Percentiles rank a stretch among this genome's conserved stretches.
Evolutionary conservation across 2,113 vertebrate species (phyloP).

Genomic region (Oxyura jamaicensis): DNA sequence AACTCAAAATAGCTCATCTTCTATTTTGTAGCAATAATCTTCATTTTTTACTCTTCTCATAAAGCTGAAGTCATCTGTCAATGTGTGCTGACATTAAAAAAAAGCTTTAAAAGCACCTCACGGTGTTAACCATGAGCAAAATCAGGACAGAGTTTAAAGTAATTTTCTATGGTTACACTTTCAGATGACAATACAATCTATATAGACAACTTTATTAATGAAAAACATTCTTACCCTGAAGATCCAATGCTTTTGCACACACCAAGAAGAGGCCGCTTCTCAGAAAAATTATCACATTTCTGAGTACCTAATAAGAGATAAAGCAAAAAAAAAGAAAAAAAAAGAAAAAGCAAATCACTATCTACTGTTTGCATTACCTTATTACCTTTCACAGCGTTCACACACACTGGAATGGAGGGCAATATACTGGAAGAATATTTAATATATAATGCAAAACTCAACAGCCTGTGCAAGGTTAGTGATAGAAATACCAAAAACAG

Average conservation of each 20-base stretch:
- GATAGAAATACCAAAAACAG: neutral
- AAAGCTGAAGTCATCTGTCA: neutral
- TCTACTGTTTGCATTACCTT: neutral
- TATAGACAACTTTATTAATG: neutral
- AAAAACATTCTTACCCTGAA: conserved; percentile 87
- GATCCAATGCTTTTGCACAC: conserved; percentile 97
- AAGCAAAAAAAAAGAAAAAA: neutral
- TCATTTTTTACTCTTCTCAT: neutral
- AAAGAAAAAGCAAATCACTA: neutral
- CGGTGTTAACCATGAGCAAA: neutral
- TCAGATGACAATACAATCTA: neutral
- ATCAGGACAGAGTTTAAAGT: neutral
- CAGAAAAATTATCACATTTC: conserved; percentile 90
- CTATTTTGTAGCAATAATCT: neutral
- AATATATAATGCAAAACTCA: neutral
- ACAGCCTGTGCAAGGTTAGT: neutral
- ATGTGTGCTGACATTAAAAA: neutral
- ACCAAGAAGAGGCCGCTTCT: conserved; percentile 94
- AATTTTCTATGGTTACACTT: neutral
- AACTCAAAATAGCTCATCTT: neutral
- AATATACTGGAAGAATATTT: rapidly evolving
- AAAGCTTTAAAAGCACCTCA: neutral
- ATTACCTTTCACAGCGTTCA: neutral
- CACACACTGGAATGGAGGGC: neutral
- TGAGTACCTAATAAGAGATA: conserved; percentile 80